Percentiles rank a stretch among this genome's conserved stretches.
Evolutionary conservation across 2,113 vertebrate species (phyloP).

Genomic region (Mystacornis crossleyi): DNA sequence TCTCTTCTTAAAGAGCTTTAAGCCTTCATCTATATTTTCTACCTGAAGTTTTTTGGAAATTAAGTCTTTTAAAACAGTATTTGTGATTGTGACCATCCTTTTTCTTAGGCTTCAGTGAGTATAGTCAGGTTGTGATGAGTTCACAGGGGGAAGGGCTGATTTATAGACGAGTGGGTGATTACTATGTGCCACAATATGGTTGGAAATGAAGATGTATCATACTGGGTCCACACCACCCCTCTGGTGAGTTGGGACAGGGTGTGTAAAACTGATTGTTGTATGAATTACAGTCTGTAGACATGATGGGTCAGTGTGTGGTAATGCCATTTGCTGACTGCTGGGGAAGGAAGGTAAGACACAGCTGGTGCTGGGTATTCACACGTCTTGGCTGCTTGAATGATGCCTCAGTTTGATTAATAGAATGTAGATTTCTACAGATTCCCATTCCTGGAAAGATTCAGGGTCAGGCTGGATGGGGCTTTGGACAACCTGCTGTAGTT

Average conservation of each 20-base stretch:
- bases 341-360: not conserved
- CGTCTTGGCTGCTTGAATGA: not conserved
- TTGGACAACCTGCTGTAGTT: not conserved
- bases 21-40: not conserved
- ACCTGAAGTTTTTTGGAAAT: not conserved
- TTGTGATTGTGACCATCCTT: not conserved
- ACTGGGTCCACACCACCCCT: rapidly evolving
- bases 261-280: not conserved
- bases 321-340: rapidly evolving
- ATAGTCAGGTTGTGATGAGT: not conserved
- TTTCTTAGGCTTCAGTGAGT: not conserved
- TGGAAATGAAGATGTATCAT: not conserved
- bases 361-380: rapidly evolving
- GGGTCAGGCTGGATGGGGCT: not conserved
- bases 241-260: not conserved
- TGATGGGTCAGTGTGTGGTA: not conserved
- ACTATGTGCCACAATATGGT: not conserved
- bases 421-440: not conserved
- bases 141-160: not conserved
- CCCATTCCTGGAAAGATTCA: not conserved
- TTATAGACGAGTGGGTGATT: not conserved
- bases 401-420: not conserved
- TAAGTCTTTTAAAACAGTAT: not conserved
- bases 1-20: not conserved
- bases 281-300: not conserved